Evolutionary conservation across 2,113 vertebrate species (phyloP).

Genomic region (Electrona antarctica): DNA sequence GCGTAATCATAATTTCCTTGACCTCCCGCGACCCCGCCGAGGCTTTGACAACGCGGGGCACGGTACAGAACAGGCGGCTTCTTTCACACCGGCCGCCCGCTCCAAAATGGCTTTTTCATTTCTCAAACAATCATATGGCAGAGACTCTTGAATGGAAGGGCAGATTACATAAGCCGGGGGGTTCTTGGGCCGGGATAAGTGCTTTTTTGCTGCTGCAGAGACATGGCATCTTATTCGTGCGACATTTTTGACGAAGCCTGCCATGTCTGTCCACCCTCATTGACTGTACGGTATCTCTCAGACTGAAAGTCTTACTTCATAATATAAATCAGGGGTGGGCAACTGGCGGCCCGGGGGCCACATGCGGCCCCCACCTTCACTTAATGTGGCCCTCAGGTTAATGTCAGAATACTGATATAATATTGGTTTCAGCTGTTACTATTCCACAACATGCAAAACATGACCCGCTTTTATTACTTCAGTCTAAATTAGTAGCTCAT

Average conservation of each 20-base stretch:
- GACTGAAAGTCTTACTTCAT: conserved; percentile 47
- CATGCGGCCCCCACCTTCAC: too few species aligned
- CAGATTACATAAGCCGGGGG: conserved; percentile 63
- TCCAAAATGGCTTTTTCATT: conserved; percentile 81
- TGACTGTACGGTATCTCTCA: conserved; percentile 38
- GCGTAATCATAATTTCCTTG: conserved; percentile 78
- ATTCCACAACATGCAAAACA: conserved; percentile 45
- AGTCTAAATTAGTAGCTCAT: too few species aligned
- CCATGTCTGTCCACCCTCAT: conserved; percentile 21
- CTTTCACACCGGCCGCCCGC: conserved; percentile 65
- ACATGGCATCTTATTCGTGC: not conserved
- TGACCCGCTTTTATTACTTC: too few species aligned
- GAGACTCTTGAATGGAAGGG: conserved; percentile 70
- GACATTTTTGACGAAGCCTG: not conserved
- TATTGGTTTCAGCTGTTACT: too few species aligned
- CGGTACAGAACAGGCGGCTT: conserved; percentile 67
- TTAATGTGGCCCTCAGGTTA: too few species aligned
- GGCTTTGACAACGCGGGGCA: conserved; percentile 72
- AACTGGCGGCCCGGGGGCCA: too few species aligned
- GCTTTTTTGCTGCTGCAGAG: conserved; percentile 54
- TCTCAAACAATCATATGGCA: conserved; percentile 79
- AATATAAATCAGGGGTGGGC: conserved; percentile 46
- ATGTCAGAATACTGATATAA: too few species aligned
- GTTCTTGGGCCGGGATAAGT: conserved; percentile 52
- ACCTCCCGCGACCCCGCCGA: conserved; percentile 69